Conservation (phyloP, 2,113 vertebrate genomes). For the Sterrhoptilus dennistouni region DNA sequence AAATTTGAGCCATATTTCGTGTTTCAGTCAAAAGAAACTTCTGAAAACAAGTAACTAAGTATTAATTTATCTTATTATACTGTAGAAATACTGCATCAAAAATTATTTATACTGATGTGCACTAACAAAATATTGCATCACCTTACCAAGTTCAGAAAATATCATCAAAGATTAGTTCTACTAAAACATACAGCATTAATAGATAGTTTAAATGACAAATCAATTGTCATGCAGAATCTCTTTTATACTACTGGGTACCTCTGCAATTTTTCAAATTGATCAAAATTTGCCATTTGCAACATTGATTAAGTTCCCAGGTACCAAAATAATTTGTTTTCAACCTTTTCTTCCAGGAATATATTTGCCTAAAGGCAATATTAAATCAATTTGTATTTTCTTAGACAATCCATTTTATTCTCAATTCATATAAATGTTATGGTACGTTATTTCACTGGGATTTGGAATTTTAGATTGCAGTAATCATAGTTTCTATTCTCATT, state of each 20-base stretch:
- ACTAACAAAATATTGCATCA: constrained; percentile 33
- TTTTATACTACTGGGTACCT: constrained; percentile 37
- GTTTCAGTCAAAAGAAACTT: neutral
- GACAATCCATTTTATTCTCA: neutral
- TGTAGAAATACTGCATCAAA: constrained; percentile 31
- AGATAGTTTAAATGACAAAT: constrained; percentile 43
- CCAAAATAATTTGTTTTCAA: constrained; percentile 47
- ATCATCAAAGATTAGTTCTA: constrained; percentile 52
- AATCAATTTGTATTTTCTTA: neutral
- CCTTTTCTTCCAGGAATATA: neutral
- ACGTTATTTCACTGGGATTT: neutral
- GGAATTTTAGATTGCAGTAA: neutral
- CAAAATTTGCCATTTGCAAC: constrained; percentile 60
- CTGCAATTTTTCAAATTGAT: constrained; percentile 66
- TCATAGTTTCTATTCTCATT: neutral
- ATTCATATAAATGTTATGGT: neutral
- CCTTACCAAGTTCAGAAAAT: constrained; percentile 17
- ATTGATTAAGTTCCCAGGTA: constrained; percentile 36
- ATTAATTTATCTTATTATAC: neutral
- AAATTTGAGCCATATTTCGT: neutral
- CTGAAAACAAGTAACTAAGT: neutral
- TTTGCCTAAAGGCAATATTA: neutral
- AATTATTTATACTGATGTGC: constrained; percentile 15
- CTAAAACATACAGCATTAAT: neutral
- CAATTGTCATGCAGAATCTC: constrained; percentile 65